Evolutionary conservation across 2,888 invertebrate species (phyloP).

Genomic region (Ceramica pisi): DNA sequence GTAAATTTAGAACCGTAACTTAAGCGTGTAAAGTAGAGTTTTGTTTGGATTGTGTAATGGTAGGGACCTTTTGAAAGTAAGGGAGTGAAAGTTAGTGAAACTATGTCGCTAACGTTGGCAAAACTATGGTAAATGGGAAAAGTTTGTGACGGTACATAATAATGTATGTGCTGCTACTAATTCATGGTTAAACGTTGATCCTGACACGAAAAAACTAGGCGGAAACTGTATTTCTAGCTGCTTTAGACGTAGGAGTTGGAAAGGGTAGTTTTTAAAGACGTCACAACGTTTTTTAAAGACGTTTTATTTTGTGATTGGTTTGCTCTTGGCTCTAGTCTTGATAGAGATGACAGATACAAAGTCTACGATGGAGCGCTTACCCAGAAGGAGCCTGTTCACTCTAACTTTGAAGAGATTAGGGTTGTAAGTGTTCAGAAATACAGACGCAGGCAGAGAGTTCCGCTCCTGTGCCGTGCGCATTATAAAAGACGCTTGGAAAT

Average conservation of each 20-base stretch:
- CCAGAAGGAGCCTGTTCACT: too few relatives aligned
- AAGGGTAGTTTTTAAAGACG: neutral
- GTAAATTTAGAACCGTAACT: conserved; percentile 49
- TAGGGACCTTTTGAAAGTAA: conserved; percentile 45
- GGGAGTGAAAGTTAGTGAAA: conserved; percentile 54
- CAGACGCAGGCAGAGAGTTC: too few relatives aligned
- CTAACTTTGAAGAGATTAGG: too few relatives aligned
- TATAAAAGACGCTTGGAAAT: too few relatives aligned
- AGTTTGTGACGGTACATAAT: conserved; percentile 62
- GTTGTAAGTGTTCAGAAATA: too few relatives aligned
- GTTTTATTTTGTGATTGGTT: too few relatives aligned
- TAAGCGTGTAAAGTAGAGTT: conserved; percentile 43
- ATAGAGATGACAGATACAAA: too few relatives aligned
- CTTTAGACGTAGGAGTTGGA: neutral
- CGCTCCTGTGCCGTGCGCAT: too few relatives aligned
- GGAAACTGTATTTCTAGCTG: conserved; percentile 19
- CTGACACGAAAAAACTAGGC: conserved; percentile 40
- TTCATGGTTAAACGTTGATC: conserved; percentile 61
- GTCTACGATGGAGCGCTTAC: too few relatives aligned
- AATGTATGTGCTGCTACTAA: conserved; percentile 63
- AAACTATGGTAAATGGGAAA: conserved; percentile 68
- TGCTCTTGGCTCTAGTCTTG: too few relatives aligned
- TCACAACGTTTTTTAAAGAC: neutral
- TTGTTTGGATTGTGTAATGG: conserved; percentile 37
- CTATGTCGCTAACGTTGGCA: conserved; percentile 65